These are phyloP conservation scores for Macquaria ambigua DNA, from an alignment of 2,113 vertebrate genomes.

Conservation along the genomic window DNA sequence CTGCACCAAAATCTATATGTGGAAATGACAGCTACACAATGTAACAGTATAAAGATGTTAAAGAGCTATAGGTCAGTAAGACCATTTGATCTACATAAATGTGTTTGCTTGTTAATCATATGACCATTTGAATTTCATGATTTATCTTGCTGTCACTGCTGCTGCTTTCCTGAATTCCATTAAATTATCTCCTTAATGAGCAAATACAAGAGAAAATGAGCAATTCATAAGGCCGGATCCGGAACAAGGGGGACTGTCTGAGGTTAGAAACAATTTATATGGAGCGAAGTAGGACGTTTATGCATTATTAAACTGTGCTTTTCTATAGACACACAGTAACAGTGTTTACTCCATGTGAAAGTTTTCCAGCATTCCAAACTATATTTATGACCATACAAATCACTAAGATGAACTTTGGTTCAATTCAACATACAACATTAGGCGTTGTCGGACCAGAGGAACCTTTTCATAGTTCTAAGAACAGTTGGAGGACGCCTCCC, in stretches of 20 bases:
- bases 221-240: background rate
- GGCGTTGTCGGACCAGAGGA: too few species aligned
- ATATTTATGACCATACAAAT: background rate
- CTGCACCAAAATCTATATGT: background rate
- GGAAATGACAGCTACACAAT: background rate
- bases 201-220: background rate
- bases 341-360: background rate
- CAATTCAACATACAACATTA: too few species aligned
- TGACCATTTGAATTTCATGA: background rate
- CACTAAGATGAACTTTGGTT: background rate
- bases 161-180: background rate
- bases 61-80: background rate
- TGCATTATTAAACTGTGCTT: constrained; percentile 1
- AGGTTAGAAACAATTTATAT: background rate
- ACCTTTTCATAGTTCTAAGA: too few species aligned
- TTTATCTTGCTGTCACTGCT: background rate
- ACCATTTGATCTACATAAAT: background rate
- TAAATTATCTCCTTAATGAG: constrained; percentile 9
- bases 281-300: too few species aligned
- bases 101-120: background rate
- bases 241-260: background rate
- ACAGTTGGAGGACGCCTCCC: too few species aligned
- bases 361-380: background rate
- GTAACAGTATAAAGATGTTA: background rate
- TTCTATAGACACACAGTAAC: background rate